Evolutionary conservation across 2,113 vertebrate species (phyloP), one percentile per base, ranked within the genome.

Genomic region (Campylomormyrus tamandua): DNA sequence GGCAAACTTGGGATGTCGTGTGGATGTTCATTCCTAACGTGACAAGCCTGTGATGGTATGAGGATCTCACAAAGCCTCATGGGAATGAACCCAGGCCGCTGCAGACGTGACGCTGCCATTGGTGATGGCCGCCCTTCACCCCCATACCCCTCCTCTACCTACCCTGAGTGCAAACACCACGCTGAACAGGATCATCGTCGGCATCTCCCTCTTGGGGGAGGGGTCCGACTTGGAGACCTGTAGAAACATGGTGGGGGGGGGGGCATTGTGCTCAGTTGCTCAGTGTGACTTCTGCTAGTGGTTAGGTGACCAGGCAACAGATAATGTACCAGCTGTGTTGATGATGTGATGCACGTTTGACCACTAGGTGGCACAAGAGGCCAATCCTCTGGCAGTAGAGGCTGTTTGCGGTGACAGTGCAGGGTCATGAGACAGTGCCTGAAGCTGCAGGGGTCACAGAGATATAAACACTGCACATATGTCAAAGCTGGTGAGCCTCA

Each of bases 161-260:
- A 99, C 98, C 98, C 98, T 95, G 11, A 99, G 93, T 17, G 98
- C 98, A 95, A 99, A 99, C 5, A 99, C 98, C 90, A 99, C 98
- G 0, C 98, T 99, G 92, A 99, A 99, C 52, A 99, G 95, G 93
- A 99, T 99, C 98, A 99, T 99, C 0, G 98, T 99, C 48, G 98
- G 98, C 94, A 97, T 96, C 92, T 99, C 98, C 92, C 98, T 97
- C 94, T 99, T 99, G 1, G 98, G 98, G 4, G 98, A 99, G 19
- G 98, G 98, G 91, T 99, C 98, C 8, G 96, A 97, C 95, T 99
- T 99, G 83, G 97, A 98, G 31, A 97, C 97, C 98, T 99, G 93
- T 45, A 94, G 92, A 93, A 62, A 95, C 1, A 94, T 46, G 9
- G 3, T 42, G 90, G 17, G 56, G 31, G 2, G 15, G 1, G 56